Percentiles rank a stretch among this genome's conserved stretches.
phyloP scores from a whole-genome alignment of 2,113 vertebrate species.

The Tricholaema leucomelas region DNA sequence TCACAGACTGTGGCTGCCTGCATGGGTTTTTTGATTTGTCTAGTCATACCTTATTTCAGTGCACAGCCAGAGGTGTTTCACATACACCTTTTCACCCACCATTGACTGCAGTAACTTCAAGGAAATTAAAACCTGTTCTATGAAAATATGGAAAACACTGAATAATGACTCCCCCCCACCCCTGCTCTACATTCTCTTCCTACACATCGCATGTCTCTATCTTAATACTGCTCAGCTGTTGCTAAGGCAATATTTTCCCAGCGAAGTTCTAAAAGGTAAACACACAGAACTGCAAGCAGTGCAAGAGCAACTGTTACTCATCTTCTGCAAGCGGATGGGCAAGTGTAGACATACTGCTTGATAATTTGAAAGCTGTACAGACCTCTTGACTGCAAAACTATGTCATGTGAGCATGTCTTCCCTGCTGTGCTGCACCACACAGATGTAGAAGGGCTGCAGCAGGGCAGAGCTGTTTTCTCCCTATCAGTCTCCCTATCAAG shows the following conservation, averaged over 20 bases:
- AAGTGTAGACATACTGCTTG: not conserved
- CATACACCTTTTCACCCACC: not conserved
- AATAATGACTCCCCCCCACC: not conserved
- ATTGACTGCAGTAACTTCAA: not conserved
- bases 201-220: not conserved
- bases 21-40: not conserved
- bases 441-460: rapidly evolving
- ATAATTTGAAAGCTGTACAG: not conserved
- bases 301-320: not conserved
- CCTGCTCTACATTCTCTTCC: not conserved
- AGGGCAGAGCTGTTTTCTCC: not conserved
- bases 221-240: not conserved
- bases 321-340: not conserved
- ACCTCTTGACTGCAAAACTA: rapidly evolving
- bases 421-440: rapidly evolving
- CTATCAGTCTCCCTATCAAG: not conserved
- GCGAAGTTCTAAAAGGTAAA: not conserved
- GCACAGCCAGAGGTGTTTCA: not conserved
- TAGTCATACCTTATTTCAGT: not conserved
- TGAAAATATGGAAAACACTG: not conserved
- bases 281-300: not conserved
- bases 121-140: not conserved
- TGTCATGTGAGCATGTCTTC: rapidly evolving
- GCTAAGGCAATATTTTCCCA: not conserved
- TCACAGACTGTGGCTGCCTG: not conserved